Conservation (phyloP, 2,113 vertebrate genomes). For the Hypomesus transpacificus region DNA sequence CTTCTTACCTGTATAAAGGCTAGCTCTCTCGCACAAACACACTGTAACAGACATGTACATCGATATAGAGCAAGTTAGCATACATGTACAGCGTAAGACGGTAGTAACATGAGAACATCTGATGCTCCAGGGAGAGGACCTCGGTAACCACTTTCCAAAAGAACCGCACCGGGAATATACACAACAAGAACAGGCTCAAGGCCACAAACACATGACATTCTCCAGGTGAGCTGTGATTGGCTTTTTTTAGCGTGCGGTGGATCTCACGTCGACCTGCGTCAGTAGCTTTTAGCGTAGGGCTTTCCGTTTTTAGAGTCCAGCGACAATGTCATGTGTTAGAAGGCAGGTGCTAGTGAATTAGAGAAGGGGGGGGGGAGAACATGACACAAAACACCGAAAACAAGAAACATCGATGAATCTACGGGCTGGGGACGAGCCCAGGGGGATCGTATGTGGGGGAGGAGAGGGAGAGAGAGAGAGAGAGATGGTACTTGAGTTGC, state of each 20-base stretch:
- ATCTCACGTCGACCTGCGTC: constrained; percentile 19
- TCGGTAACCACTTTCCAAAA: constrained; percentile 14
- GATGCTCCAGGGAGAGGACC: constrained; percentile 27
- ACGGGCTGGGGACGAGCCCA: too few relatives aligned
- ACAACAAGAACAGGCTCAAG: constrained; percentile 22
- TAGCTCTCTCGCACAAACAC: constrained; percentile 21
- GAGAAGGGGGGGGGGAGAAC: constrained; percentile 6
- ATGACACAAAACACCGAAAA: constrained; percentile 28
- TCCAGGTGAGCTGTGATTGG: constrained; percentile 32
- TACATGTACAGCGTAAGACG: constrained; percentile 49
- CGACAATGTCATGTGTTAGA: constrained; percentile 16
- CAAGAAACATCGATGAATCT: constrained; percentile 5
- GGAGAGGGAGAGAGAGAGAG: neutral
- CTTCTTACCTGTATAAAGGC: constrained; percentile 38
- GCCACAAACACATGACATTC: constrained; percentile 31
- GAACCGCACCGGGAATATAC: constrained; percentile 19
- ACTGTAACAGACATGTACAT: constrained; percentile 27
- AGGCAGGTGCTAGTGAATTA: constrained; percentile 5
- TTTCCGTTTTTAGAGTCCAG: constrained; percentile 21
- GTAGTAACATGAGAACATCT: constrained; percentile 34
- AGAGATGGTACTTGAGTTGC: neutral
- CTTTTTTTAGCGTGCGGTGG: neutral
- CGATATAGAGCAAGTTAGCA: constrained; percentile 35
- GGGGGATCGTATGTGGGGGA: too few relatives aligned
- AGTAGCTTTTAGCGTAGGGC: constrained; percentile 28